Conservation (phyloP, 2,888 invertebrate genomes). For the Rhorus exstirpatorius region DNA sequence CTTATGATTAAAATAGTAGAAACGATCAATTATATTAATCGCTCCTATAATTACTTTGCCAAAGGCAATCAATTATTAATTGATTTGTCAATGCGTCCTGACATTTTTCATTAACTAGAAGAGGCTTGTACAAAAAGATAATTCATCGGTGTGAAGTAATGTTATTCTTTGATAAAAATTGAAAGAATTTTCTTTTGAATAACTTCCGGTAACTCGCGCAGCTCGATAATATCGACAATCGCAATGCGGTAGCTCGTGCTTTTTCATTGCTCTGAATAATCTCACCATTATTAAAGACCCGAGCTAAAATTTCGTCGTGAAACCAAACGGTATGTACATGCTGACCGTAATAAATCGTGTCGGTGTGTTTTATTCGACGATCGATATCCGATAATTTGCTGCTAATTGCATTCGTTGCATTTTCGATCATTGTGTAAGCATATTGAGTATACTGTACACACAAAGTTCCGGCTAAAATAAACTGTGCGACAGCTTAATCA, state of each 20-base stretch:
- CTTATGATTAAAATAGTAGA: too few species aligned
- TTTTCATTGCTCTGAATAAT: slow-evolving; percentile 28
- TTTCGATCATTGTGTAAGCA: slow-evolving; percentile 10
- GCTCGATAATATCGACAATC: slow-evolving; percentile 11
- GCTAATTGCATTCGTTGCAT: slow-evolving; percentile 46
- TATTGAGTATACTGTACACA: background rate
- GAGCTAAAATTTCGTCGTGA: slow-evolving; percentile 15
- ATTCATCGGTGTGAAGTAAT: too few species aligned
- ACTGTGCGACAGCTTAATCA: slow-evolving; percentile 13
- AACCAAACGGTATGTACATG: background rate
- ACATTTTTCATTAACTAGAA: too few species aligned
- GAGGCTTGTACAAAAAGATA: too few species aligned
- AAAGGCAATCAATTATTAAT: too few species aligned
- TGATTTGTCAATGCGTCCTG: too few species aligned
- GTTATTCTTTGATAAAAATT: too few species aligned
- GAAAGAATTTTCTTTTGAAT: background rate
- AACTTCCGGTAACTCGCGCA: background rate
- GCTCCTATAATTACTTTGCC: too few species aligned
- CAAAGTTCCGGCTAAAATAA: background rate
- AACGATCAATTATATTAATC: too few species aligned
- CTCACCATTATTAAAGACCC: slow-evolving; percentile 14
- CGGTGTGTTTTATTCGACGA: slow-evolving; percentile 36
- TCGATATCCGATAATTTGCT: slow-evolving; percentile 45
- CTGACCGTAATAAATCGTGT: slow-evolving; percentile 19
- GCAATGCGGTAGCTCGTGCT: slow-evolving; percentile 6